Base-by-base conservation (phyloP, 2,888 invertebrate genomes). In the Ethmia dodecea region DNA sequence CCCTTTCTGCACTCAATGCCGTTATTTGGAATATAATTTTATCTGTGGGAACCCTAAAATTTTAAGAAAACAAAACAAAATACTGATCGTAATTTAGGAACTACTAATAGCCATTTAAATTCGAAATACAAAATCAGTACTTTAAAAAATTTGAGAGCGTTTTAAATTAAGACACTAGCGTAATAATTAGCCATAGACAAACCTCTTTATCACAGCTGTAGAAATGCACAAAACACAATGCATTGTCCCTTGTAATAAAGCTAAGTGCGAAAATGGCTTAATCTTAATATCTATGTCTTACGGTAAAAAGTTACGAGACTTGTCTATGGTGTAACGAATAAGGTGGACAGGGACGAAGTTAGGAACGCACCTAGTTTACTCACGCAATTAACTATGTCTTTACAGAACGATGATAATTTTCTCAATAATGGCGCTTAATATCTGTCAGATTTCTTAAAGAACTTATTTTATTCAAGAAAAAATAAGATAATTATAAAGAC, bases 11-110 rank as follows among this genome's bases (percentile, higher is more conserved):
- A n/a, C n/a, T n/a, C n/a, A n/a, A n/a, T n/a, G n/a, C n/a, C n/a
- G n/a, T n/a, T n/a, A n/a, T n/a, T n/a, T n/a, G n/a, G 8, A 15
- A 13, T n/a, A 1, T n/a, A 42, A 37, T 34, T 35, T 52, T 50
- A 56, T 60, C 72, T 58, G 60, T 63, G 64, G 64, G 60, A 59
- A 45, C 24, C 28, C 25, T 29, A 40, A 31, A 24, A n/a, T n/a
- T n/a, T n/a, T n/a, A n/a, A 13, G 3, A 20, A 67, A 57, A 51
- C 42, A 50, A 59, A 57, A 64, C 57, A 49, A 71, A 83, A 84
- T 83, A 84, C 81, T 83, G 83, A 69, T 70, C 61, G 79, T 81
- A 75, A 78, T 81, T 80, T 76, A 84, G 84, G 84, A 84, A 84
- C 84, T 79, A 75, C 68, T 60, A 54, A 57, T 67, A 78, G 79